Percentiles rank a stretch among this genome's conserved stretches.
These are phyloP conservation scores for Pogonomyrmex barbatus DNA, from an alignment of 1,140 invertebrate species.

Conservation along the genomic window DNA sequence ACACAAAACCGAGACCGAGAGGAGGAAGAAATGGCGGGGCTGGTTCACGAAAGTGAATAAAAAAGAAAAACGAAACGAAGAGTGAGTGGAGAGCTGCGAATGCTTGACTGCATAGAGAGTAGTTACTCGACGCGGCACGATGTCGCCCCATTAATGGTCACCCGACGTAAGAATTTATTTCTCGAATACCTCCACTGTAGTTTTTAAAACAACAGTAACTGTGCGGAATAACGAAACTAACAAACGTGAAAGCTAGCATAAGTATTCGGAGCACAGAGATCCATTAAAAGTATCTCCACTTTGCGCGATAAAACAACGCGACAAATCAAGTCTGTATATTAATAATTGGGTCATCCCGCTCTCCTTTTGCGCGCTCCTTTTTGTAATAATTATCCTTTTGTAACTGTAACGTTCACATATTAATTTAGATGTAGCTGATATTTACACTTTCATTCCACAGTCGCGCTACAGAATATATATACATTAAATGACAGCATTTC, in stretches of 20 bases:
- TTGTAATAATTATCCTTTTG: conserved; percentile 1
- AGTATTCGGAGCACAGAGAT: neutral
- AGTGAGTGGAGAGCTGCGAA: conserved; percentile 44
- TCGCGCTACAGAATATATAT: neutral
- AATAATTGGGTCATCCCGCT: neutral
- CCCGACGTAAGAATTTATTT: conserved; percentile 54
- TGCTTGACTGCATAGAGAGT: conserved; percentile 61
- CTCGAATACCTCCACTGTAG: neutral
- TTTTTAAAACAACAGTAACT: conserved; percentile 41
- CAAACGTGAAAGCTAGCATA: neutral
- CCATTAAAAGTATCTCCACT: neutral
- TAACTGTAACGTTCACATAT: neutral
- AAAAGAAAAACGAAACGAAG: conserved; percentile 47
- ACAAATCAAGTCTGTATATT: neutral
- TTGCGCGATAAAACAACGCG: neutral
- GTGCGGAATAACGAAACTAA: conserved; percentile 24
- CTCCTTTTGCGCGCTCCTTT: neutral
- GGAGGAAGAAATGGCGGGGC: conserved; percentile 37
- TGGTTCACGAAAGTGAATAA: conserved; percentile 41
- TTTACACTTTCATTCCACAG: neutral
- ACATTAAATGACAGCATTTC: neutral
- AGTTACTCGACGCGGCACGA: conserved; percentile 52
- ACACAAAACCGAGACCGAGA: conserved; percentile 33
- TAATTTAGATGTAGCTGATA: conserved; percentile 3
- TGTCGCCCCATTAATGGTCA: conserved; percentile 54